Percentiles rank a stretch among this genome's conserved stretches.
Conservation (phyloP, 2,113 vertebrate genomes). For the Mugil cephalus region DNA sequence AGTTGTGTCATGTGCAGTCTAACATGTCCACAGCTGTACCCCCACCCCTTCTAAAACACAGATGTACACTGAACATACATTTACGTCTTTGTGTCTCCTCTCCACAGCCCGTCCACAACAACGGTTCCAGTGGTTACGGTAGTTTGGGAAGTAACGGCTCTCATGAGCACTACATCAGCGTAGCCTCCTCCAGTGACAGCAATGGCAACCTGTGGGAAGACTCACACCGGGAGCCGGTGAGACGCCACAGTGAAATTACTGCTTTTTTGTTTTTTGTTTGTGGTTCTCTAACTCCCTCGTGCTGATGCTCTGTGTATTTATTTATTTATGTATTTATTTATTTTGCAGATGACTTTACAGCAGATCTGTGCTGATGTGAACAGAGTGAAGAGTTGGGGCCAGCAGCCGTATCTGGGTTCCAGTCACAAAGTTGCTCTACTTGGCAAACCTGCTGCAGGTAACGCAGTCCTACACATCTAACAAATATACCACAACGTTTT, state of each 20-base stretch:
- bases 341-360: conserved; percentile 85
- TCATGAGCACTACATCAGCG: conserved; percentile 88
- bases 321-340: conserved; percentile 12
- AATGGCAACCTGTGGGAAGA: conserved; percentile 86
- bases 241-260: conserved; percentile 20
- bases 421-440: conserved; percentile 70
- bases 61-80: no score
- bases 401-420: conserved; percentile 85
- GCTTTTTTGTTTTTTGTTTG: not conserved
- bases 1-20: no score
- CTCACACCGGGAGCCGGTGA: conserved; percentile 78
- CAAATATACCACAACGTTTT: not conserved
- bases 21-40: no score
- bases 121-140: conserved; percentile 90
- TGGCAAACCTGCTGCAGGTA: conserved; percentile 71
- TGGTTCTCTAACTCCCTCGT: not conserved
- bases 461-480: not conserved
- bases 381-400: conserved; percentile 86
- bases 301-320: not conserved
- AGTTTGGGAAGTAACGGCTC: conserved; percentile 91
- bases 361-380: conserved; percentile 89
- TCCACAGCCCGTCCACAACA: conserved; percentile 88
- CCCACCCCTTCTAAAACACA: no score
- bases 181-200: conserved; percentile 90
- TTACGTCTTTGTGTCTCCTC: not conserved